A percentile compares a stretch with the other conserved stretches of the same genome.
Evolutionary conservation across 2,797 vertebrate species (phyloP).

Genomic region (Platalea minor): DNA sequence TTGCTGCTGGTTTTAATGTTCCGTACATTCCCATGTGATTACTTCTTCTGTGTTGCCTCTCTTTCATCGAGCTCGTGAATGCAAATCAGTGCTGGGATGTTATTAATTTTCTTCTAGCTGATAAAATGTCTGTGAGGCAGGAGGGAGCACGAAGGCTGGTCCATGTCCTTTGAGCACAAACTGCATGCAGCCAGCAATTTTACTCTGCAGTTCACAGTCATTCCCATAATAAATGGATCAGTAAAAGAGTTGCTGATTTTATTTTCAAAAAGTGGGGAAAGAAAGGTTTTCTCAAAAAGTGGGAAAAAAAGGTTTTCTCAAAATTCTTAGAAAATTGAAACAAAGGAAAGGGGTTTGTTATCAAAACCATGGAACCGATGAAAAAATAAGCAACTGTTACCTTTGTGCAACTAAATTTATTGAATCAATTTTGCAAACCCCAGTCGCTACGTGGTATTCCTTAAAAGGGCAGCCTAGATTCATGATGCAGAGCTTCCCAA

Average conservation of each 20-base stretch:
- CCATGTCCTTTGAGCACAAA: neutral
- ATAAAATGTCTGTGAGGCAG: neutral
- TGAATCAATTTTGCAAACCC: neutral
- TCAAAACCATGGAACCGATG: neutral
- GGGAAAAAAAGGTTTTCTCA: neutral
- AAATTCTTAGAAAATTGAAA: neutral
- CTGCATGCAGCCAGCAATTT: neutral
- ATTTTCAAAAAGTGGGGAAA: neutral
- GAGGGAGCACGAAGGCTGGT: neutral
- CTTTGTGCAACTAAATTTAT: neutral
- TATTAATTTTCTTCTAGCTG: constrained; percentile 7
- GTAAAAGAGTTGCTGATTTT: neutral
- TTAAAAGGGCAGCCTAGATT: neutral
- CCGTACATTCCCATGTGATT: neutral
- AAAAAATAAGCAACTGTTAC: neutral
- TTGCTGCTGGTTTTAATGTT: constrained; percentile 19
- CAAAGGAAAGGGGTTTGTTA: neutral
- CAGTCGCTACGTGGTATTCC: neutral
- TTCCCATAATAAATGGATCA: neutral
- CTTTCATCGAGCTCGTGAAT: constrained; percentile 16
- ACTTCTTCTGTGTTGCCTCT: neutral
- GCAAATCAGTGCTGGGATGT: neutral
- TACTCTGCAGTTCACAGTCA: neutral
- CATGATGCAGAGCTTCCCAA: neutral
- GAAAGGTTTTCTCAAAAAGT: neutral